A percentile compares a stretch with the other conserved stretches of the same genome.
Evolutionary conservation across 2,797 vertebrate species (phyloP).

Genomic region (Coluber constrictor): DNA sequence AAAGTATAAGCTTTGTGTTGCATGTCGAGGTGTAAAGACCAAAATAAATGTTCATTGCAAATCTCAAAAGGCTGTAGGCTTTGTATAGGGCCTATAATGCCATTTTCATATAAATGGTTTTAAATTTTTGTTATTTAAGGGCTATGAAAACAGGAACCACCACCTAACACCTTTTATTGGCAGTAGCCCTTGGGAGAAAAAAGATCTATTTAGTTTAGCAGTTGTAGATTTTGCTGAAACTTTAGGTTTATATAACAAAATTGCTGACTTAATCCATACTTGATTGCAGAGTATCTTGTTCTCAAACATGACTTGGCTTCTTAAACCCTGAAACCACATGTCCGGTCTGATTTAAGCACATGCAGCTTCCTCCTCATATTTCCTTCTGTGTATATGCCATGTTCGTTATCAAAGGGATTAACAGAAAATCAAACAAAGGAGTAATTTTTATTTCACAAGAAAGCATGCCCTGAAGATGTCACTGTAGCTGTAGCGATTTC

Average conservation of each 20-base stretch:
- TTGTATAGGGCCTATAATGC: background rate
- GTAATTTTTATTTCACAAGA: background rate
- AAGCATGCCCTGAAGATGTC: background rate
- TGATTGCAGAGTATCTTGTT: background rate
- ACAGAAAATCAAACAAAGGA: background rate
- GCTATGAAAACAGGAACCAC: background rate
- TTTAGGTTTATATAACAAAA: constrained; percentile 38
- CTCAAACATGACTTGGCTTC: background rate
- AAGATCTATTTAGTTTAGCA: constrained; percentile 35
- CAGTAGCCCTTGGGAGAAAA: background rate
- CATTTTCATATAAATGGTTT: background rate
- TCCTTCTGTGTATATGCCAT: background rate
- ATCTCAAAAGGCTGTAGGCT: background rate
- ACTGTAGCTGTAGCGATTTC: background rate
- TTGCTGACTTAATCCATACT: constrained; percentile 25
- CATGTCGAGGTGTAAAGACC: background rate
- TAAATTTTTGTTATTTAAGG: background rate
- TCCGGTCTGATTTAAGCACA: background rate
- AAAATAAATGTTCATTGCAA: background rate
- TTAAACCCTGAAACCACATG: background rate
- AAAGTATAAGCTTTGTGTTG: background rate
- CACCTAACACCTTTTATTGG: background rate
- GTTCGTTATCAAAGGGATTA: background rate
- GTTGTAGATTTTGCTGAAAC: background rate
- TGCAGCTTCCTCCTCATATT: background rate